A percentile compares a stretch with the other conserved stretches of the same genome.
phyloP scores from a whole-genome alignment of 2,888 invertebrate species.

The Thecocarcelia acutangulata region DNA sequence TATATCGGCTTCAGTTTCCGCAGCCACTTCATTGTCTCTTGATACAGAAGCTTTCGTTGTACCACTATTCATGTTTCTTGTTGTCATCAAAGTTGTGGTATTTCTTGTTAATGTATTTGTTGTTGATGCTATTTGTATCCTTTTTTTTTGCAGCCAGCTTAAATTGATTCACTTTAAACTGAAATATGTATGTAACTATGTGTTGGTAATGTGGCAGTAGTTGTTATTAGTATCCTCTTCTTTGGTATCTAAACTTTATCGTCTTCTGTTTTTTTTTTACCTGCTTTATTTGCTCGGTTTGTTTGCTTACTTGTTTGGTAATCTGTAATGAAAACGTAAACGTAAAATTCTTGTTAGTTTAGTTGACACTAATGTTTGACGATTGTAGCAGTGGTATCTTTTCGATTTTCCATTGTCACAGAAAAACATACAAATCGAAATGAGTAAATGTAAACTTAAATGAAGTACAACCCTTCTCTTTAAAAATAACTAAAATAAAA shows the following conservation, averaged over 20 bases:
- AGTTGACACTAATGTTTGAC: slow-evolving; percentile 69
- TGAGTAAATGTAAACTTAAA: slow-evolving; percentile 19
- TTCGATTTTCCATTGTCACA: slow-evolving; percentile 18
- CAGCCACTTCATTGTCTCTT: slow-evolving; percentile 20
- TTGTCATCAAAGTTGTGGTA: slow-evolving; percentile 39
- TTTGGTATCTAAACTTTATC: slow-evolving; percentile 28
- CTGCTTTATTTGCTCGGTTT: slow-evolving; percentile 45
- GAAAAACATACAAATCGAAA: slow-evolving; percentile 3
- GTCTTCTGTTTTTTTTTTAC: background rate
- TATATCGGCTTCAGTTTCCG: slow-evolving; percentile 23
- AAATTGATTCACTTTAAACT: slow-evolving; percentile 61
- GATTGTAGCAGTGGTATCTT: slow-evolving; percentile 58
- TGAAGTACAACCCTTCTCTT: slow-evolving; percentile 8
- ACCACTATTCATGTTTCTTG: slow-evolving; percentile 41
- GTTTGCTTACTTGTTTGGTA: slow-evolving; percentile 50
- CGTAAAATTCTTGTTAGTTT: slow-evolving; percentile 71
- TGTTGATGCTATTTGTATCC: slow-evolving; percentile 21
- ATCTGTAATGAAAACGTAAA: slow-evolving; percentile 71
- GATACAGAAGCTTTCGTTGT: slow-evolving; percentile 19
- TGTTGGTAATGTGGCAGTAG: slow-evolving; percentile 4
- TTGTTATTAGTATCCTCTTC: slow-evolving; percentile 12
- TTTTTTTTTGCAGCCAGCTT: slow-evolving; percentile 46
- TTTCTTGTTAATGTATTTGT: slow-evolving; percentile 66
- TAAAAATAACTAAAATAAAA: slow-evolving; percentile 16
- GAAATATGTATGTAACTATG: slow-evolving; percentile 4